Evolutionary conservation across 2,113 vertebrate genomes (phyloP).

Genomic region (Tragelaphus buxtoni): DNA sequence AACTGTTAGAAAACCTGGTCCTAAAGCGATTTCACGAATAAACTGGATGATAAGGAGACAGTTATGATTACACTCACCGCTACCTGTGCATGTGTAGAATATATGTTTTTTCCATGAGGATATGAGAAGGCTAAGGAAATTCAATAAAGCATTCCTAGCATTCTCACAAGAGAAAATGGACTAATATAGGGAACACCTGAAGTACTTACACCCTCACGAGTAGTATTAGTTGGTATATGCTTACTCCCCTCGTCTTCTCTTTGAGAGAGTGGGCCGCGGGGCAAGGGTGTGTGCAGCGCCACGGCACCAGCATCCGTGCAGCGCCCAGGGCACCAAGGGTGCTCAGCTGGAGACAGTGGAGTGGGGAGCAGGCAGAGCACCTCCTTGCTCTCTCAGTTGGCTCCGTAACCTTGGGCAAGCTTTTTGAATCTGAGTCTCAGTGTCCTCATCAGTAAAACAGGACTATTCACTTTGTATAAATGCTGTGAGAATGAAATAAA

Average conservation of each 20-base stretch:
- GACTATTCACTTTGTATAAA: not conserved
- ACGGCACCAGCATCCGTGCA: not conserved
- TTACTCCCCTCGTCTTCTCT: not conserved
- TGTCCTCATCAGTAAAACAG: constrained; percentile 29
- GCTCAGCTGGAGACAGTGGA: not conserved
- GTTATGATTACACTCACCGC: not conserved
- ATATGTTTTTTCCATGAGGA: not conserved
- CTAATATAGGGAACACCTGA: not conserved
- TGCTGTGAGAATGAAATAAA: not conserved
- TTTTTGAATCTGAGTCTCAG: not conserved
- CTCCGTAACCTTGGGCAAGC: not conserved
- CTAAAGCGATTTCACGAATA: not conserved
- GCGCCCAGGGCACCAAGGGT: not conserved
- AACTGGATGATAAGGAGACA: not conserved
- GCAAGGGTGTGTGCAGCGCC: not conserved
- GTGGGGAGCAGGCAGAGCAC: not conserved
- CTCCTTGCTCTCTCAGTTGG: not conserved
- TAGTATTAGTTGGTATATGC: not conserved
- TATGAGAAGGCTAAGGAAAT: not conserved
- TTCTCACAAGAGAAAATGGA: not conserved
- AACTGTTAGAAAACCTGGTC: not conserved
- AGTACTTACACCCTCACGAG: not conserved
- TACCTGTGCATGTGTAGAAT: not conserved
- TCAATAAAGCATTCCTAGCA: not conserved
- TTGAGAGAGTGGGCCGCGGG: not conserved